Evolutionary conservation across 2,113 vertebrate species (phyloP), one percentile per base, ranked within the genome.

Genomic region (Nicator chloris): DNA sequence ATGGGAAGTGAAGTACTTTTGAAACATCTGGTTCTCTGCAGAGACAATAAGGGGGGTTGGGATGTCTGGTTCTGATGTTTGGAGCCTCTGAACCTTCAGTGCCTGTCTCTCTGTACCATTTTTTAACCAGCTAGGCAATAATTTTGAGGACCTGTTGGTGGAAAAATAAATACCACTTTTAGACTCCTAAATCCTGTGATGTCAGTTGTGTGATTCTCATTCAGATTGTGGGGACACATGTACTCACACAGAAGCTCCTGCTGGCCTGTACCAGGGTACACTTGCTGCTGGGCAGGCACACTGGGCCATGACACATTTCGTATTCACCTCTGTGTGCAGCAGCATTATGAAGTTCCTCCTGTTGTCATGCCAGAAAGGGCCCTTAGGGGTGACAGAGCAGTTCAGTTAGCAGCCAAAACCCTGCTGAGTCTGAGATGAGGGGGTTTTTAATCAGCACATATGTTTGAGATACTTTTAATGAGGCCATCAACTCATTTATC

Each of bases 401-500:
- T 14, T 81, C 44, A 30, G 33, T 15, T 90, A 51, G 30, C 76
- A 77, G 64, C 60, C 76, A 92, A 96, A 64, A 87, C 53, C 51
- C 51, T 51, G n/a, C 76, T 70, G 90, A 93, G 79, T 35, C 27
- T 45, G 54, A 86, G 47, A 77, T 49, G 53, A 88, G 24, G 30
- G 7, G 0, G 26, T 44, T 87, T 93, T 95, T 80, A 91, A 92
- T 81, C 68, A 78, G 35, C 61, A 66, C 85, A 81, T 92, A 93
- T 90, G 79, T 90, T 26, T 81, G 56, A 95, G 88, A 68, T 81
- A 81, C 47, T 97, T 86, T 64, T 63, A 96, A 94, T 31, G 64
- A 96, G 75, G n/a, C 79, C 33, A 69, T 92, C 81, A 23, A 39
- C 68, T 86, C 40, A 68, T 47, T 93, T 92, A 85, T 75, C 87